Percentiles rank a stretch among this genome's conserved stretches.
Evolutionary conservation across 2,797 vertebrate genomes (phyloP).

Genomic region (Brachyalestes nurse): DNA sequence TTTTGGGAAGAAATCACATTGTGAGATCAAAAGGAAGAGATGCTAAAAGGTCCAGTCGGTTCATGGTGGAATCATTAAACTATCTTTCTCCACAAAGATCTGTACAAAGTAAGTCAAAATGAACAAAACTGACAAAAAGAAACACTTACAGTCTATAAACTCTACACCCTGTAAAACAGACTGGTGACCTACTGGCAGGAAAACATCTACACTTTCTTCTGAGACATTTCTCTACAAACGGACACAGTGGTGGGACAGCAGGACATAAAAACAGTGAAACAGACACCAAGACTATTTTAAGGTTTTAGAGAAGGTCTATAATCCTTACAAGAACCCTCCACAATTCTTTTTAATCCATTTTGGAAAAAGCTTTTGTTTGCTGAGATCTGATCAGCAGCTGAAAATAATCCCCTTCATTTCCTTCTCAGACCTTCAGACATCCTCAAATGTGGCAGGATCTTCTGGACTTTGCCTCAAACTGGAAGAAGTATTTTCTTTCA

Average conservation of each 20-base stretch:
- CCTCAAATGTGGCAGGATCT: conserved; percentile 60
- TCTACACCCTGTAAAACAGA: too few species aligned
- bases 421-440: conserved; percentile 38
- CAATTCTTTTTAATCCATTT: conserved; percentile 56
- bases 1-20: not conserved
- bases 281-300: not conserved
- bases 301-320: conserved; percentile 9
- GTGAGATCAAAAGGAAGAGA: not conserved
- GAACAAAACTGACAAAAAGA: too few species aligned
- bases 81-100: too few species aligned
- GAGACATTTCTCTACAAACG: not conserved
- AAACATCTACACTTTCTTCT: not conserved
- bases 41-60: too few species aligned
- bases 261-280: conserved; percentile 1
- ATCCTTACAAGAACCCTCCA: conserved; percentile 29
- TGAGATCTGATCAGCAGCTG: conserved; percentile 48
- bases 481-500: not conserved
- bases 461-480: conserved; percentile 54
- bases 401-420: conserved; percentile 67
- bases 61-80: too few species aligned
- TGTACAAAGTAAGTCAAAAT: too few species aligned
- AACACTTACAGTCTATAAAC: too few species aligned
- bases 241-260: not conserved
- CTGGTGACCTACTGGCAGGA: not conserved
- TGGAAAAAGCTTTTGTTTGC: conserved; percentile 61